These are phyloP conservation scores for Entomobrya multifasciata DNA, from an alignment of 2,888 invertebrate genomes.

Conservation along the genomic window DNA sequence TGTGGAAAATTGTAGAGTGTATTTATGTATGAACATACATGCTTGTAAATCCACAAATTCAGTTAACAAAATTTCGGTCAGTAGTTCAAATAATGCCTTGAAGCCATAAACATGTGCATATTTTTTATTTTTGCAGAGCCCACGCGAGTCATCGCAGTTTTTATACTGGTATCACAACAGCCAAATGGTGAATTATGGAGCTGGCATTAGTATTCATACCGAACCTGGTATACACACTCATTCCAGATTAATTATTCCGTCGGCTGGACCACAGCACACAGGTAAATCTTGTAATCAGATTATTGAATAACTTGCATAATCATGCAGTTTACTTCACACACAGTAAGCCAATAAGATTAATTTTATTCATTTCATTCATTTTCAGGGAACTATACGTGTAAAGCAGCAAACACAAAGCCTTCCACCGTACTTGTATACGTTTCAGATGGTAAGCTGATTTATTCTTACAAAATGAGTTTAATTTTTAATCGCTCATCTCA, in stretches of 20 bases:
- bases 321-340: too few species aligned
- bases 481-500: too few species aligned
- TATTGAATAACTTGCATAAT: too few species aligned
- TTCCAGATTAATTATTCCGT: constrained; percentile 85
- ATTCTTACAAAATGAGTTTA: too few species aligned
- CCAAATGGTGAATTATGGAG: constrained; percentile 95
- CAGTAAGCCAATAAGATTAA: too few species aligned
- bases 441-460: constrained; percentile 88
- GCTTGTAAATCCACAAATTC: too few species aligned
- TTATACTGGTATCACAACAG: constrained; percentile 98
- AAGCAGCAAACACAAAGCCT: constrained; percentile 93
- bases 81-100: too few species aligned
- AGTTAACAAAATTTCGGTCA: too few species aligned
- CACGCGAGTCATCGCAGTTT: constrained; percentile 89
- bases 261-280: constrained; percentile 78
- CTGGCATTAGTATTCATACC: constrained; percentile 87
- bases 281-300: too few species aligned
- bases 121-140: constrained; percentile 87
- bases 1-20: too few species aligned
- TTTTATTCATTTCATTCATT: background rate
- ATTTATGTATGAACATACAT: too few species aligned
- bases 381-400: constrained; percentile 94
- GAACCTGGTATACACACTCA: constrained; percentile 87
- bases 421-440: constrained; percentile 93
- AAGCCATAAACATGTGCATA: too few species aligned